Evolutionary conservation across 2,888 invertebrate species (phyloP).

Genomic region (Carcina quercana): DNA sequence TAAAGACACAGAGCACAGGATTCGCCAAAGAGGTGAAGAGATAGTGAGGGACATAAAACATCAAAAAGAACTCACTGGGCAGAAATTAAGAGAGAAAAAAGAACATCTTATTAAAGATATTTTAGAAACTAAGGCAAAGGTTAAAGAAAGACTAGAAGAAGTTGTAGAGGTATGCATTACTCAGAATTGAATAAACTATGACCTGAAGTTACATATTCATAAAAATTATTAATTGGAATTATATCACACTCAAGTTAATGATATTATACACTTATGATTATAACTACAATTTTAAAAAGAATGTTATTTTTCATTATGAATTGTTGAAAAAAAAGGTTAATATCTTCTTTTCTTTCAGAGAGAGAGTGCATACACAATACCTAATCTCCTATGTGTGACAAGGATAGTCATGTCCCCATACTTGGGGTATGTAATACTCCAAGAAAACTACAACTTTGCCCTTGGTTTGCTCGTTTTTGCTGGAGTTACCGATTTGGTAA

Average conservation of each 20-base stretch:
- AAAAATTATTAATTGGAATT: too few relatives aligned
- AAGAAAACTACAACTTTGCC: constrained; percentile 86
- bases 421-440: constrained; percentile 90
- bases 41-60: constrained; percentile 60
- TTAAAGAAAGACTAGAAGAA: constrained; percentile 82
- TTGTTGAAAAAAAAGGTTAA: not conserved
- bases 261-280: too few relatives aligned
- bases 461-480: constrained; percentile 88
- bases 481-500: constrained; percentile 93
- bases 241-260: too few relatives aligned
- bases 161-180: constrained; percentile 78
- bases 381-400: constrained; percentile 90
- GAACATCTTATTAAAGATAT: constrained; percentile 81
- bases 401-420: constrained; percentile 92
- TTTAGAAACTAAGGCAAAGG: constrained; percentile 80
- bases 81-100: constrained; percentile 71
- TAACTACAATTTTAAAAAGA: too few relatives aligned
- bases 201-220: too few relatives aligned
- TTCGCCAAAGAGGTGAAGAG: constrained; percentile 57
- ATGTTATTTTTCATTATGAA: not conserved
- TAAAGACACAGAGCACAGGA: constrained; percentile 71
- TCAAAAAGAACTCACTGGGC: constrained; percentile 56
- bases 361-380: constrained; percentile 96
- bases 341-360: constrained; percentile 46
- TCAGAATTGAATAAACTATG: too few relatives aligned